Conservation (phyloP, 2,888 invertebrate species). For the Strigamia transsilvanica region DNA sequence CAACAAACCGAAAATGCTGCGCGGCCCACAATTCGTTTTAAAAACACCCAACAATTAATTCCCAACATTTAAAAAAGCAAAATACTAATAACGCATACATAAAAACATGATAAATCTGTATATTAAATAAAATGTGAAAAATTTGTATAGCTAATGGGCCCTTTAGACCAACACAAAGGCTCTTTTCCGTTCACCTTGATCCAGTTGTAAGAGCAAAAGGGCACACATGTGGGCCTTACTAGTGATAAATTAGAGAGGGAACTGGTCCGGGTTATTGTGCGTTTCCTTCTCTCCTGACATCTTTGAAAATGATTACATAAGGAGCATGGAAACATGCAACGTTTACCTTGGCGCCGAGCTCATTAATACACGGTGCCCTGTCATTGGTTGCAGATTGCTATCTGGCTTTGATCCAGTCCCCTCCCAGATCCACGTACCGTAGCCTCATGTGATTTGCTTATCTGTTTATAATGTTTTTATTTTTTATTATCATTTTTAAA, state of each 20-base stretch:
- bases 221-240: slow-evolving; percentile 29
- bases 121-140: not conserved
- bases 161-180: slow-evolving; percentile 39
- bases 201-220: slow-evolving; percentile 44
- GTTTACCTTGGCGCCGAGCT: slow-evolving; percentile 15
- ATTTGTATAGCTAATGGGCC: slow-evolving; percentile 7
- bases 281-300: not conserved
- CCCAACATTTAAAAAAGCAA: too few species aligned
- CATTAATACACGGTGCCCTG: slow-evolving; percentile 44
- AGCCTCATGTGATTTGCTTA: slow-evolving; percentile 18
- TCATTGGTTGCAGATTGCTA: slow-evolving; percentile 47
- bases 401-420: slow-evolving; percentile 41
- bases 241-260: slow-evolving; percentile 33
- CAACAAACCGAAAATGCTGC: too few species aligned
- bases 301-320: slow-evolving; percentile 13
- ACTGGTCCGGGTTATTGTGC: not conserved
- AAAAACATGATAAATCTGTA: not conserved
- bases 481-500: not conserved
- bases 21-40: too few species aligned
- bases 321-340: slow-evolving; percentile 17
- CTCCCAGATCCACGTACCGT: slow-evolving; percentile 32
- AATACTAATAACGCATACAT: too few species aligned
- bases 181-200: slow-evolving; percentile 26
- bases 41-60: too few species aligned
- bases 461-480: not conserved